Evolutionary conservation across 2,888 invertebrate genomes (phyloP), one percentile per base, ranked within the genome.

Genomic region (Harmothoe impar): DNA sequence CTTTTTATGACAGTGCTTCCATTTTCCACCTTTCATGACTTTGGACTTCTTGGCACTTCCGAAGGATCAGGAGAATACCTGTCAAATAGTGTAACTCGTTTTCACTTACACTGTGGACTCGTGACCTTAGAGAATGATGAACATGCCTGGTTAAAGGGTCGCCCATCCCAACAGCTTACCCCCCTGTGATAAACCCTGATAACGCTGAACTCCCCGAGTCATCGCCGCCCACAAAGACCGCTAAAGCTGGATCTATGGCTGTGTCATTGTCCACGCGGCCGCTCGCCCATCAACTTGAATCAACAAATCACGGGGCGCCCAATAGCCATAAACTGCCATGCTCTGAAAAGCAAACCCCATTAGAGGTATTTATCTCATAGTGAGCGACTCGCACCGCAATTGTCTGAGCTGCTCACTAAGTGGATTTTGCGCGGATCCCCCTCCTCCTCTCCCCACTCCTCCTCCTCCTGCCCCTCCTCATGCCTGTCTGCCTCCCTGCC

Each of bases 331-430:
- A 81, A 81, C 35, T 43, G 43, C 43, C 81, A 33, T n/a, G 81
- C 81, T 81, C 81, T 81, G 81, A 81, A 81, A 81, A 81, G 35
- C 81, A 81, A 43, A 43, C 81, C 35, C 43, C 81, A 81, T 81
- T 35, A 81, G 33, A 31, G 81, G 35, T 43, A 81, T 43, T 81
- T 43, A 81, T 81, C 81, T 23, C 81, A 81, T 81, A 35, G 81
- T 43, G 35, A 43, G 81, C 81, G 35, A 81, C 81, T 81, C 43
- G 81, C 43, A 17, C 5, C 20, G 81, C 35, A 20, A 25, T 81
- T 33, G 43, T 20, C 77, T 77, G 81, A 81, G 43, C 81, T 20
- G 81, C 81, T 81, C 81, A 23, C 35, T 81, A 43, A 81, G 43
- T 81, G 81, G 81, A 43, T 33, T 81, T 33, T 35, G 33, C 20